Conservation (phyloP, 2,113 vertebrate species). For the Esox niger region DNA sequence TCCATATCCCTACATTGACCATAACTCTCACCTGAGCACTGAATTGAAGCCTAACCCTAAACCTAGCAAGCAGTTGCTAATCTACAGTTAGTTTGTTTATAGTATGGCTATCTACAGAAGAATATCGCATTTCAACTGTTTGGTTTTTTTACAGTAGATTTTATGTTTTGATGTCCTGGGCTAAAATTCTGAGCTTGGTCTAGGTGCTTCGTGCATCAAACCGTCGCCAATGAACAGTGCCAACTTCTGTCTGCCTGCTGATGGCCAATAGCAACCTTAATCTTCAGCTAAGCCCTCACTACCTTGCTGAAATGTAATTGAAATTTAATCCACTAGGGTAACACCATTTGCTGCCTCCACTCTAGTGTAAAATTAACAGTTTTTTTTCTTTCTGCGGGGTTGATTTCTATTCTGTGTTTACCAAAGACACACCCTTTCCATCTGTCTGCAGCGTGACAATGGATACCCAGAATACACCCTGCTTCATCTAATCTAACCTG, state of each 20-base stretch:
- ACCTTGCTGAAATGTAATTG: slow-evolving; percentile 71
- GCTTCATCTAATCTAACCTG: not conserved
- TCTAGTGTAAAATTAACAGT: slow-evolving; percentile 51
- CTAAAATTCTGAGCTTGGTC: not conserved
- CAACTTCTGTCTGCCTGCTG: slow-evolving; percentile 33
- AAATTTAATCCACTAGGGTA: slow-evolving; percentile 68
- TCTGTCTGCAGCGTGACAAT: slow-evolving; percentile 26
- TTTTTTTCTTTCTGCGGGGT: not conserved
- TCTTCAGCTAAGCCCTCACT: slow-evolving; percentile 55
- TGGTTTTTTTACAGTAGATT: not conserved
- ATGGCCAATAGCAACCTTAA: slow-evolving; percentile 36
- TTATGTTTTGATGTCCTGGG: not conserved
- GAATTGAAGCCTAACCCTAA: too few species aligned
- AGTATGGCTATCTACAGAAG: too few species aligned
- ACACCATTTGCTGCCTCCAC: slow-evolving; percentile 54
- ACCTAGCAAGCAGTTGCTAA: too few species aligned
- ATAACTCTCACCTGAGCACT: too few species aligned
- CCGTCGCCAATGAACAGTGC: slow-evolving; percentile 35
- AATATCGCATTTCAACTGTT: too few species aligned
- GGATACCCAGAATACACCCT: slow-evolving; percentile 22
- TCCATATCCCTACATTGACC: too few species aligned
- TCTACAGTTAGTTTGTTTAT: too few species aligned
- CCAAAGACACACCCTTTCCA: slow-evolving; percentile 22
- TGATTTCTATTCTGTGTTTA: slow-evolving; percentile 21
- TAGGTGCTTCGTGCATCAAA: slow-evolving; percentile 9